phyloP scores from a whole-genome alignment of 1,140 invertebrate genomes.

The Subanguina moxae region DNA sequence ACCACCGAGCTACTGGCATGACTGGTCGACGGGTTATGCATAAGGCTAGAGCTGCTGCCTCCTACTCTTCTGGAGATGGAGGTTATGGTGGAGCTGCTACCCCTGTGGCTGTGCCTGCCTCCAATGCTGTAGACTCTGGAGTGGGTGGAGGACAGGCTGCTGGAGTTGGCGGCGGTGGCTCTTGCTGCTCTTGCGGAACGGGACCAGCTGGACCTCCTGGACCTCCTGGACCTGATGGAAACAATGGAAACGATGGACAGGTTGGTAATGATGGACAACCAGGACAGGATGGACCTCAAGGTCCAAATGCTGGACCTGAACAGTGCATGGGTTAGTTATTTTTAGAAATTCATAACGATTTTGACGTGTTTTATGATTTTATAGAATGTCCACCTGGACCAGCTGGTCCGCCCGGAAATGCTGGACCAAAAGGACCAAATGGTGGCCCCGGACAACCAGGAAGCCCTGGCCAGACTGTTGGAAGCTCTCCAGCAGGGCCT shows the following conservation, averaged over 20 bases:
- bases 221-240: conserved; percentile 15
- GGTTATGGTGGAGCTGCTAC: not conserved
- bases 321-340: not conserved
- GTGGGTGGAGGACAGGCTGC: not conserved
- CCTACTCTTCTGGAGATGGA: conserved; percentile 1
- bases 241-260: conserved; percentile 3
- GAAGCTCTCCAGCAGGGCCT: not conserved
- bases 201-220: conserved; percentile 13
- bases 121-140: not conserved
- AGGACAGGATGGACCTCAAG: conserved; percentile 4
- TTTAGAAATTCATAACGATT: not conserved
- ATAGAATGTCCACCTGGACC: conserved; percentile 14
- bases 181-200: conserved; percentile 7
- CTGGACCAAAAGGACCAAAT: conserved; percentile 11
- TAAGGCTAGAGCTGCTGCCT: conserved; percentile 4
- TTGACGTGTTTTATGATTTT: not conserved
- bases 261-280: not conserved
- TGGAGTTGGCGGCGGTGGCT: not conserved
- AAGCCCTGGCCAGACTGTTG: not conserved
- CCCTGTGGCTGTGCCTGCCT: not conserved
- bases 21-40: conserved; percentile 16
- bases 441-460: conserved; percentile 13
- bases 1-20: conserved; percentile 14
- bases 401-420: conserved; percentile 11
- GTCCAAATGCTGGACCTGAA: not conserved